These are phyloP conservation scores for Mastigias papua DNA, from an alignment of 30 jellyfish, hydroid and myxozoan species.

Conservation along the genomic window DNA sequence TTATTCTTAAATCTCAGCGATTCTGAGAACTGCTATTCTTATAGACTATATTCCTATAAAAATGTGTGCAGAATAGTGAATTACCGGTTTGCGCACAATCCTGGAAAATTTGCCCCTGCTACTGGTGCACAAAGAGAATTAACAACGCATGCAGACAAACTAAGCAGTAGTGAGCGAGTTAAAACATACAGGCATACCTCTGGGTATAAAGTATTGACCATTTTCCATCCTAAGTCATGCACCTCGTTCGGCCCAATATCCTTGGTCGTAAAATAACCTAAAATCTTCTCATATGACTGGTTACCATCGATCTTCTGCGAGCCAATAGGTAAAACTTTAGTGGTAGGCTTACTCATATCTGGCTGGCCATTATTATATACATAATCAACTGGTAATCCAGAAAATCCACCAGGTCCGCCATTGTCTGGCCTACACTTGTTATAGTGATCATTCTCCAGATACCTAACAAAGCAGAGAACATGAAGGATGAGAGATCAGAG, in stretches of 20 bases:
- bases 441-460: constrained; percentile 83
- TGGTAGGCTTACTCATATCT: constrained; percentile 31
- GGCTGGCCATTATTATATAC: constrained; percentile 74
- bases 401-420: constrained; percentile 89
- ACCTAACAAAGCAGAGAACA: constrained; percentile 65
- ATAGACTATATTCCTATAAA: no score
- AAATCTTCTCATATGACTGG: constrained; percentile 73
- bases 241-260: constrained; percentile 78
- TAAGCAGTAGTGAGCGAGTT: background rate
- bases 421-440: constrained; percentile 94
- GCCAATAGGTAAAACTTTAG: constrained; percentile 76
- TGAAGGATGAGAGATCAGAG: no score
- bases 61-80: no score
- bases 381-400: constrained; percentile 87
- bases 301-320: constrained; percentile 78
- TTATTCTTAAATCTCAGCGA: no score
- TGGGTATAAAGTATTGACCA: constrained; percentile 79
- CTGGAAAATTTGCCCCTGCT: no score
- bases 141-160: no score
- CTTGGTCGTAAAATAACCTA: constrained; percentile 94
- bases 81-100: no score
- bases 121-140: no score
- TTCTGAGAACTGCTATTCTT: no score
- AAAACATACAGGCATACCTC: constrained; percentile 65
- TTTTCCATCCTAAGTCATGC: constrained; percentile 85